These are phyloP conservation scores for Enteromius radiatus DNA, from an alignment of 2,797 vertebrate species.

Conservation along the genomic window DNA sequence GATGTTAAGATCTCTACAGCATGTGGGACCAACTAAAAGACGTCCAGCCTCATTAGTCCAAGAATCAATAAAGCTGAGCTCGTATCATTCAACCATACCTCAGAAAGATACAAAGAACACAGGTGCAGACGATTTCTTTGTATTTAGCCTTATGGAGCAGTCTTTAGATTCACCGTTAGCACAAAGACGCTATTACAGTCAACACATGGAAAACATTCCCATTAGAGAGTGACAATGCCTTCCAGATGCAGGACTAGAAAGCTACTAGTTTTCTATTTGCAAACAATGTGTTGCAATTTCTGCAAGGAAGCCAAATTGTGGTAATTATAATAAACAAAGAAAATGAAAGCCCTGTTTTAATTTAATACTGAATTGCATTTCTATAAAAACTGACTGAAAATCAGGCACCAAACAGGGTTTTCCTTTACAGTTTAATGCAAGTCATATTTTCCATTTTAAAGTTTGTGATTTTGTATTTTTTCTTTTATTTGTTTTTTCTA, in stretches of 20 bases:
- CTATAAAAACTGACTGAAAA: background rate
- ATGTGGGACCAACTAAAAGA: slow-evolving; percentile 22
- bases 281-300: background rate
- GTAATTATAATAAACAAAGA: background rate
- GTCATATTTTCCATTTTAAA: background rate
- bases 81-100: background rate
- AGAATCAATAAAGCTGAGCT: background rate
- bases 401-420: background rate
- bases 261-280: slow-evolving; percentile 18
- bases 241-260: slow-evolving; percentile 53
- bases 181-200: background rate
- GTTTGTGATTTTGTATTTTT: background rate
- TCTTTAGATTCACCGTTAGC: background rate
- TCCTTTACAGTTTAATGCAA: background rate
- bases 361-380: background rate
- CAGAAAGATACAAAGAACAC: background rate
- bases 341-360: background rate
- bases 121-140: background rate
- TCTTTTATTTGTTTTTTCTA: background rate
- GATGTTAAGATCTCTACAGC: slow-evolving; percentile 26
- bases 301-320: background rate
- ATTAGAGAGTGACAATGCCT: slow-evolving; percentile 38
- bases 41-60: slow-evolving; percentile 3
- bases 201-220: slow-evolving; percentile 36
- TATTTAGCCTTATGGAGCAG: background rate